Base-by-base conservation (phyloP, 30 jellyfish, hydroid and myxozoan genomes). In the Aurelia aurita region DNA sequence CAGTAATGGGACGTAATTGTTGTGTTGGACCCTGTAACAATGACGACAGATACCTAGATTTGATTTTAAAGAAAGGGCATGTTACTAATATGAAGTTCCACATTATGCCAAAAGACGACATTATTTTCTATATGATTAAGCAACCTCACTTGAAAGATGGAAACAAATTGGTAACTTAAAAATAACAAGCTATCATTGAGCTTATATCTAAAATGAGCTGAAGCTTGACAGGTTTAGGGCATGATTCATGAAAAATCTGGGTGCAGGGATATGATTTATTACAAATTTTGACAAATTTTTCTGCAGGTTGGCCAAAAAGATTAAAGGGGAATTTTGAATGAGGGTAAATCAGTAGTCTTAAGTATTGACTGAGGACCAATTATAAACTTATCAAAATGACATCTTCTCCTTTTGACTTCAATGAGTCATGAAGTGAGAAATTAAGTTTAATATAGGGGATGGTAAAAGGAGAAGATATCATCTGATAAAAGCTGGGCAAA, bases 21-120 rank as follows among this genome's bases (percentile, higher is more conserved):
- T 76, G 87, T 46, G 91, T 81, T 47, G 91, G 91, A 34, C 65
- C 63, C 21, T 81, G 91, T 20, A 60, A 81, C 26, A 81, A 81
- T 28, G 91, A 81, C 49, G 69, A 58, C 44, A 44, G 91, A 34
- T 81, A 81, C 58, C 91, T 77, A 1, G 85, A 67, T 46, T 18
- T 54, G 59, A 22, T 27, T 35, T 20, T 76, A 11, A 76, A 27
- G 22, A n/a, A 22, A 21, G 58, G 74, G 32, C 79, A 76, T 76
- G 87, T 76, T 54, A n/a, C 76, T 8, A 34, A 26, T 28, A 54
- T 76, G 79, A n/a, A 51, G 29, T 76, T 69, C 58, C 87, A 76
- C 43, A 28, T 34, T 7, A 39, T 59, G 26, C 85, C 91, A 19
- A 53, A 10, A 8, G 65, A 78, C 44, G n/a, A n/a, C n/a, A n/a